Evolutionary conservation across 1,140 invertebrate genomes (phyloP), one percentile per base, ranked within the genome.

Genomic region (Drosophila lacertosa): DNA sequence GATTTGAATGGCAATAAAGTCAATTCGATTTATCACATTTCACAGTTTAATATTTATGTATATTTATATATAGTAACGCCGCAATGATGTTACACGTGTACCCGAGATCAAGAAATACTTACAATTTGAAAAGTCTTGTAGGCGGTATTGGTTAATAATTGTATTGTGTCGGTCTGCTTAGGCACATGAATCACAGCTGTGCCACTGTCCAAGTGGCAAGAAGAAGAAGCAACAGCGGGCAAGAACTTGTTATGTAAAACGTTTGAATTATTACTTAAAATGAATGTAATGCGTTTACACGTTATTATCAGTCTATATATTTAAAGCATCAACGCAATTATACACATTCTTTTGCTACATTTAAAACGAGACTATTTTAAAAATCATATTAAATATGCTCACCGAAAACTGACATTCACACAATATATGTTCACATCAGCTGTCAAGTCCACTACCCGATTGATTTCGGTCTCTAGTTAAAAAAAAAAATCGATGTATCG

Each of bases 221-320:
- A 80, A 80, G 76, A 60, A 81, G 63, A 44, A 53, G 10, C 13
- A 48, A 10, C 15, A 51, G 50, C 44, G 67, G 59, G 33, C 50
- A 44, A 13, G 26, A 16, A 53, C 50, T 74, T 66, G 77, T 84
- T 84, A 84, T 77, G 53, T 84, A 84, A 84, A 83, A 48, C 63
- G 32, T 37, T 7, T 35, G 20, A 71, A 15, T 86, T 58, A 59
- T 86, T 69, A 74, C 74, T 80, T 68, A 86, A 84, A 84, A 74
- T 40, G 47, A 15, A 32, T 22, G 35, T 15, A n/a, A 29, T 24
- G 2, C 5, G 26, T 20, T 5, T 3, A 1, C 3, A 26, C 15
- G 2, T 0, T 10, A 22, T 6, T 39, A 9, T 26, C 13, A 15
- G 24, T 47, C 4, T 15, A 33, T 20, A 39, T 16, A 60, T 20